phyloP scores from a whole-genome alignment of 2,888 invertebrate species.

The Cyrtodaria siliqua region DNA sequence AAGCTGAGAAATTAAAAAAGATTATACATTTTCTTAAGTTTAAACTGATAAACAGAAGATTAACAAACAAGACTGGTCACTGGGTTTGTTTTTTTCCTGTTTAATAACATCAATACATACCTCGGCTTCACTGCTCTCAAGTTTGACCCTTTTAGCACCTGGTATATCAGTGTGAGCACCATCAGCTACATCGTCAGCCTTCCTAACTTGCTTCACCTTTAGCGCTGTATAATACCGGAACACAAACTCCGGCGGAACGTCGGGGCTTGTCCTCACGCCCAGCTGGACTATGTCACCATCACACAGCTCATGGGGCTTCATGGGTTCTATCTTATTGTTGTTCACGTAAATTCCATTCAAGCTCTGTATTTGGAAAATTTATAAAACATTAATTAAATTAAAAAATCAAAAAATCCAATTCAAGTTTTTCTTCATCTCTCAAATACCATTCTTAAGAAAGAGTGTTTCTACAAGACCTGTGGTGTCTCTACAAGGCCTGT shows the following conservation, averaged over 20 bases:
- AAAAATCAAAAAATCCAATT: neutral
- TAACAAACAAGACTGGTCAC: too few species aligned
- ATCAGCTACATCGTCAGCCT: slow-evolving; percentile 33
- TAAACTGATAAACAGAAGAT: too few species aligned
- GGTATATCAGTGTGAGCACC: slow-evolving; percentile 1
- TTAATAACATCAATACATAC: too few species aligned
- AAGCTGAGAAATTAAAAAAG: too few species aligned
- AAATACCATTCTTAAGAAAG: too few species aligned
- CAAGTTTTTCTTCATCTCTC: neutral
- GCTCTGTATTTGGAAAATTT: slow-evolving; percentile 67
- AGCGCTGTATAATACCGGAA: slow-evolving; percentile 72
- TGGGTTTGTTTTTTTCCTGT: too few species aligned
- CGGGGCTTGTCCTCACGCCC: slow-evolving; percentile 69
- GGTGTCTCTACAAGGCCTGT: too few species aligned
- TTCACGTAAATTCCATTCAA: slow-evolving; percentile 81
- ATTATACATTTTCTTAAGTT: too few species aligned
- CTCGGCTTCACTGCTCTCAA: neutral
- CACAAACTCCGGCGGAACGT: slow-evolving; percentile 72
- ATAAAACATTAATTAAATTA: neutral
- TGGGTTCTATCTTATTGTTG: slow-evolving; percentile 70
- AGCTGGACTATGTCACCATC: slow-evolving; percentile 80
- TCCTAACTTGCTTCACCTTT: slow-evolving; percentile 61
- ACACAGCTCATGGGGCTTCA: slow-evolving; percentile 57
- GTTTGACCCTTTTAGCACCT: too few species aligned
- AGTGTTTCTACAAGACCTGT: too few species aligned